phyloP scores from a whole-genome alignment of 2,797 vertebrate genomes.

The Thaleichthys pacificus region DNA sequence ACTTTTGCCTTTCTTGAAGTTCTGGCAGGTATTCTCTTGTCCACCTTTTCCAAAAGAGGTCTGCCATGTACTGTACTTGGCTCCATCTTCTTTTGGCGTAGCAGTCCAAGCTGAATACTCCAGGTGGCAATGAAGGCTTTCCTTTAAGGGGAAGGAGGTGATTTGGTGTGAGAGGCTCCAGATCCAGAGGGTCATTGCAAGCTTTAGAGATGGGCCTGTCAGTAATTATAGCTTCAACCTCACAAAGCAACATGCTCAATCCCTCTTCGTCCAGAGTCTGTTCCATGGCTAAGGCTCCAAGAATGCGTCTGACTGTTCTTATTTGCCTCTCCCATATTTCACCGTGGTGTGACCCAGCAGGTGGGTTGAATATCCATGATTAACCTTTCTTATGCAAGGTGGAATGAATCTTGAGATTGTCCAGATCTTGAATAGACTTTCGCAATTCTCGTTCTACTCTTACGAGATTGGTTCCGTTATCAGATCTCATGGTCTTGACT shows the following conservation, averaged over 20 bases:
- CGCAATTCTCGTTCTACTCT: background rate
- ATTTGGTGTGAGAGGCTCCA: constrained; percentile 8
- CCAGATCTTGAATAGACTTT: background rate
- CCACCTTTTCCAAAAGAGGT: background rate
- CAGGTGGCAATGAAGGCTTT: background rate
- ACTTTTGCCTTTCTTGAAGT: constrained; percentile 12
- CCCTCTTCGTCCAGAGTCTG: constrained; percentile 6
- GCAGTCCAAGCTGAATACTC: constrained; percentile 4
- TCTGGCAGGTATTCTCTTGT: background rate
- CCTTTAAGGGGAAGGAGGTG: background rate
- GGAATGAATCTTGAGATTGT: background rate
- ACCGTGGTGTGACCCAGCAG: background rate
- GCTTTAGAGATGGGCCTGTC: constrained; percentile 13
- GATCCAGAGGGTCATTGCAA: constrained; percentile 6
- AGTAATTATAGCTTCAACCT: constrained; percentile 12
- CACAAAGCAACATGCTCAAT: background rate
- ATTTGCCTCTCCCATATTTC: constrained; percentile 9
- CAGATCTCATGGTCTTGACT: background rate
- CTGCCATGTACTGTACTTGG: constrained; percentile 6
- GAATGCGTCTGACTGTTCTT: background rate
- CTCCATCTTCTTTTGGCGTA: constrained; percentile 5
- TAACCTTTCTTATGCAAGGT: background rate
- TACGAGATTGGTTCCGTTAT: background rate
- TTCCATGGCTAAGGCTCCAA: background rate
- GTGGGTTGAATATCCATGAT: background rate